Evolutionary conservation across 2,888 invertebrate species (phyloP).

Genomic region (Phytoseiulus persimilis): DNA sequence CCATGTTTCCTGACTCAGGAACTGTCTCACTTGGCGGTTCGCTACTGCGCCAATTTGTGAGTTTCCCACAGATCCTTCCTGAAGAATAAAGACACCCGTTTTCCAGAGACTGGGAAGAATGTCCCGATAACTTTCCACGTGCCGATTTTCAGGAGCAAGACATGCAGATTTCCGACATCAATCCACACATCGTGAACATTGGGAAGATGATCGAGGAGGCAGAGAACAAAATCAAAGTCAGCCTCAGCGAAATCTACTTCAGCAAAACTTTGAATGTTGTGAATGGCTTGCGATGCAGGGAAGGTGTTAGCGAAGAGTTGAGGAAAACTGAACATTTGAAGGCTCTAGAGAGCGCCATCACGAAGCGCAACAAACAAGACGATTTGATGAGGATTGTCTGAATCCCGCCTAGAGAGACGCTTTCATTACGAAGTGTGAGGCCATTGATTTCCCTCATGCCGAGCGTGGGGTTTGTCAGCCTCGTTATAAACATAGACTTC

Average conservation of each 20-base stretch:
- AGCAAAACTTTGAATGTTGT: slow-evolving; percentile 98
- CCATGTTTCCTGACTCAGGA: slow-evolving; percentile 84
- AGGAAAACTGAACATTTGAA: slow-evolving; percentile 12
- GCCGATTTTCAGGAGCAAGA: slow-evolving; percentile 69
- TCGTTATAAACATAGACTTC: no score
- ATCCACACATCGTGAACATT: slow-evolving; percentile 96
- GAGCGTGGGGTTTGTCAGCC: no score
- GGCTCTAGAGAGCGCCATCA: slow-evolving; percentile 8
- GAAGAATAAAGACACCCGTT: background rate
- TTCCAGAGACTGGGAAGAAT: background rate
- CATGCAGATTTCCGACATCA: slow-evolving; percentile 76
- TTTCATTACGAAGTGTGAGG: no score
- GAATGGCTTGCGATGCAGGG: slow-evolving; percentile 66
- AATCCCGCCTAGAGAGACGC: no score
- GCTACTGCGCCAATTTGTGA: slow-evolving; percentile 77
- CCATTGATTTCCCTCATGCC: no score
- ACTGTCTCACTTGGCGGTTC: slow-evolving; percentile 99
- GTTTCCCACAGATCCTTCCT: slow-evolving; percentile 43
- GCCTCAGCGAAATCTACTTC: slow-evolving; percentile 96
- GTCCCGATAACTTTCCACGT: slow-evolving; percentile 6
- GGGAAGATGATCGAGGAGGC: slow-evolving; percentile 98
- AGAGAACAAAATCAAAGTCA: slow-evolving; percentile 98
- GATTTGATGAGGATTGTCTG: no score
- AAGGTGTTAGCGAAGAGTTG: background rate
- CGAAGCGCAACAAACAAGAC: background rate